Conservation (phyloP, 2,113 vertebrate genomes). For the Anas platyrhynchos region DNA sequence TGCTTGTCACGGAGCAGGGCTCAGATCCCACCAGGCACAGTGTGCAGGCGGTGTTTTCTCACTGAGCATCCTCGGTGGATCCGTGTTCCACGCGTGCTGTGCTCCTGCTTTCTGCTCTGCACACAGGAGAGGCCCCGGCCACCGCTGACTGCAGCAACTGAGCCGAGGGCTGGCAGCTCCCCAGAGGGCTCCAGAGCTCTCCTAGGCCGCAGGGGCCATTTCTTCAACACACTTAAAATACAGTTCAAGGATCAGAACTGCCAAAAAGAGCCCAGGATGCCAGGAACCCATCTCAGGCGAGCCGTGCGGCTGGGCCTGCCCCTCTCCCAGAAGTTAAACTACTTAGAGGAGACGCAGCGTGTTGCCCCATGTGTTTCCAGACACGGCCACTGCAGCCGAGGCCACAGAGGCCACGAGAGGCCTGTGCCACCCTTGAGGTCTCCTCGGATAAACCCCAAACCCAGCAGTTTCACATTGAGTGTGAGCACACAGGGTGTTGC, state of each 20-base stretch:
- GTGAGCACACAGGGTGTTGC: background rate
- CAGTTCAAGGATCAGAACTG: background rate
- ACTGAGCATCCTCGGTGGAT: accelerated
- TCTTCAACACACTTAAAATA: background rate
- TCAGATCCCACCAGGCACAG: accelerated
- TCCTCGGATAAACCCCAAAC: background rate
- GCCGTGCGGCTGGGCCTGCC: accelerated
- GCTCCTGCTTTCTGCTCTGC: background rate
- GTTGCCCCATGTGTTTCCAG: background rate
- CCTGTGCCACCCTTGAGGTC: background rate
- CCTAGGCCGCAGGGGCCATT: background rate
- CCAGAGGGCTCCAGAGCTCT: background rate
- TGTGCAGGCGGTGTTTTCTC: accelerated
- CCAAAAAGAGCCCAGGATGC: background rate
- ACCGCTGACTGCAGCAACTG: accelerated
- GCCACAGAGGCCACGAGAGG: accelerated
- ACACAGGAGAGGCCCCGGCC: background rate
- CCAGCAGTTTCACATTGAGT: background rate
- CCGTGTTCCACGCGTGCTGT: accelerated
- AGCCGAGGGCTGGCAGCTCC: background rate
- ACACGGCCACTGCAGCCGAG: accelerated
- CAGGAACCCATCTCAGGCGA: accelerated
- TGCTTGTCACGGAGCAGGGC: background rate
- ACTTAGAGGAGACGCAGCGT: accelerated
- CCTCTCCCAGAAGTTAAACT: accelerated